Percentiles rank a stretch among this genome's conserved stretches.
Evolutionary conservation across 2,113 vertebrate species (phyloP).

Genomic region (Orcinus orca): DNA sequence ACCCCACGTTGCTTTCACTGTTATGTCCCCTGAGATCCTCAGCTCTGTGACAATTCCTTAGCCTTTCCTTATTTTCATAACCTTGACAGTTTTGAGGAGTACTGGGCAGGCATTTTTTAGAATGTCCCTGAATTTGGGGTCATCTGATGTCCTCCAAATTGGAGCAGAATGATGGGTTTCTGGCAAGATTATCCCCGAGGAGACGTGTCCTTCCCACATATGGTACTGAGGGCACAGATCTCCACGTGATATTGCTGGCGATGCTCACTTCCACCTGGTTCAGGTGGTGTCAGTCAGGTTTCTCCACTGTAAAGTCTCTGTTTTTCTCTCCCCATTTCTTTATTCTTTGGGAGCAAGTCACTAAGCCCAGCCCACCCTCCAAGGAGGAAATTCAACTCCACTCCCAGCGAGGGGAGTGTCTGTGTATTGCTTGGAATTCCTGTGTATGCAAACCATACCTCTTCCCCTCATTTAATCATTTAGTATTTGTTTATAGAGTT

Average conservation of each 20-base stretch:
- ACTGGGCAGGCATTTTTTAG: background rate
- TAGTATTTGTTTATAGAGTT: background rate
- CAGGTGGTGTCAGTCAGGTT: background rate
- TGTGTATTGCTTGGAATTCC: background rate
- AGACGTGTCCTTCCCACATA: background rate
- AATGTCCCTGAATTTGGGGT: background rate
- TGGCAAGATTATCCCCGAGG: background rate
- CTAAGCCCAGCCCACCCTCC: background rate
- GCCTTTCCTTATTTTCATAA: background rate
- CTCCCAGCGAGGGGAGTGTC: background rate
- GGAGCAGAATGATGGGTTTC: background rate
- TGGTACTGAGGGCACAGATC: fast-evolving
- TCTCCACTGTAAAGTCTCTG: background rate
- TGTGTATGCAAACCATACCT: background rate
- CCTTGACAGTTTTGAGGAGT: background rate
- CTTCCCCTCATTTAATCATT: background rate
- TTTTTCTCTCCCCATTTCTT: background rate
- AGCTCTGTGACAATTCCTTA: background rate
- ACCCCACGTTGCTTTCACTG: background rate
- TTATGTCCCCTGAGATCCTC: background rate
- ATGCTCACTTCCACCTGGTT: background rate
- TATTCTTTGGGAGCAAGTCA: background rate
- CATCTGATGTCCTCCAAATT: background rate
- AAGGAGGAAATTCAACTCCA: background rate
- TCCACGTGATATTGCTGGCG: fast-evolving